Percentiles rank a stretch among this genome's conserved stretches.
These are phyloP conservation scores for Python bivittatus DNA, from an alignment of 2,113 vertebrate species.

Conservation along the genomic window DNA sequence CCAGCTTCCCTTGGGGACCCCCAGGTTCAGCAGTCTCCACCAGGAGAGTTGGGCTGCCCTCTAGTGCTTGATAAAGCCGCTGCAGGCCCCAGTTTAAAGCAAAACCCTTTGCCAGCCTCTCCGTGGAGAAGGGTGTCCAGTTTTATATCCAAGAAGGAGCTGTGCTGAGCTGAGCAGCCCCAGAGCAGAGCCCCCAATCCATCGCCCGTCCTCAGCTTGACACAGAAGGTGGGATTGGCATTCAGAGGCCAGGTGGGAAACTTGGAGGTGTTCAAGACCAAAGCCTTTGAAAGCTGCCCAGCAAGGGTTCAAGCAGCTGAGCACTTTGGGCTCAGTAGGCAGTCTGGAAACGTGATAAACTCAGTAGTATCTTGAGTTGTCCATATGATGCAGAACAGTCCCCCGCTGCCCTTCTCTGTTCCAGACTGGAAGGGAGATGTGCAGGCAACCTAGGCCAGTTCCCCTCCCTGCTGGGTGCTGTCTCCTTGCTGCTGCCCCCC, in stretches of 20 bases:
- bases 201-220: too few relatives aligned
- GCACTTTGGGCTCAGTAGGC: neutral
- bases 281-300: neutral
- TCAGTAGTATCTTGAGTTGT: neutral
- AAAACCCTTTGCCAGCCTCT: neutral
- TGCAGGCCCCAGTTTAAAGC: neutral
- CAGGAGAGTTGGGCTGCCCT: constrained; percentile 23
- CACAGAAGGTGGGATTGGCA: neutral
- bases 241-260: neutral
- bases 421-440: neutral
- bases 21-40: neutral
- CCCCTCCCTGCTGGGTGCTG: neutral
- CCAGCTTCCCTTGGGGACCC: neutral
- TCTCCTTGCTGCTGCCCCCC: neutral
- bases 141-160: neutral
- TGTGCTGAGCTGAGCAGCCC: neutral
- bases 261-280: neutral
- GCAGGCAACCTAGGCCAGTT: neutral
- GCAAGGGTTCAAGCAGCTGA: neutral
- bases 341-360: neutral
- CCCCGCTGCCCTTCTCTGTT: neutral
- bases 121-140: too few relatives aligned
- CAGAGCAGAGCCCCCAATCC: neutral
- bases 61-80: constrained; percentile 40
- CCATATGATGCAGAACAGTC: neutral